Base-by-base conservation (phyloP, 1,140 invertebrate species). In the Drosophila sproati region DNA sequence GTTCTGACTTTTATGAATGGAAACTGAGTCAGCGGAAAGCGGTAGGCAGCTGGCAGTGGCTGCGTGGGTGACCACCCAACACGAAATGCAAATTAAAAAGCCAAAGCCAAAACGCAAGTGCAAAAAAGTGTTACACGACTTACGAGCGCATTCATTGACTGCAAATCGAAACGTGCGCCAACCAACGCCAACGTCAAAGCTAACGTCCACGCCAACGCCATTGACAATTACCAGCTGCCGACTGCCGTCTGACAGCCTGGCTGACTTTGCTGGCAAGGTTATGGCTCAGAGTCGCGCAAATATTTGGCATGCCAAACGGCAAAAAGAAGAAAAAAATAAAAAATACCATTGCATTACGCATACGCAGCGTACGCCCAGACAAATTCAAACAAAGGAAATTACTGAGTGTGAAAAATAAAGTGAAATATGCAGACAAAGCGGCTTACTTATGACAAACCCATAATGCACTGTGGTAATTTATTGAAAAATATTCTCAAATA, bases 91-190 rank as follows among this genome's bases (percentile, higher is more conserved):
- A 87, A 82, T 87, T 74, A 73, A 83, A 83, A 64, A 56, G 48
- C 59, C 76, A 82, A 71, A 68, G 70, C 74, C 78, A 68, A 73
- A 68, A 68, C 55, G 20, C 69, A 61, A 74, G 60, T 68, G 66
- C 64, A 82, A 73, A 82, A 85, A 70, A 76, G 69, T 83, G 80
- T 88, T 88, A 62, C 82, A 87, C 82, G 85, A 87, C 79, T 88
- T 80, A 88, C 83, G 76, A 82, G 79, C 78, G 51, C 82, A 82
- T 87, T 83, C 83, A 87, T 88, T 83, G 83, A 88, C 80, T 87
- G 80, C 62, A 82, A 88, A 87, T 87, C 83, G 86, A 82, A 88
- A 88, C 82, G 82, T 88, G 82, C 83, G 51, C 66, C 70, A 39
- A 57, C 77, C 80, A 83, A 83, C 73, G 77, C 75, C 73, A 78